These are phyloP conservation scores for Channa striata DNA, from an alignment of 2,797 vertebrate genomes.

Conservation along the genomic window DNA sequence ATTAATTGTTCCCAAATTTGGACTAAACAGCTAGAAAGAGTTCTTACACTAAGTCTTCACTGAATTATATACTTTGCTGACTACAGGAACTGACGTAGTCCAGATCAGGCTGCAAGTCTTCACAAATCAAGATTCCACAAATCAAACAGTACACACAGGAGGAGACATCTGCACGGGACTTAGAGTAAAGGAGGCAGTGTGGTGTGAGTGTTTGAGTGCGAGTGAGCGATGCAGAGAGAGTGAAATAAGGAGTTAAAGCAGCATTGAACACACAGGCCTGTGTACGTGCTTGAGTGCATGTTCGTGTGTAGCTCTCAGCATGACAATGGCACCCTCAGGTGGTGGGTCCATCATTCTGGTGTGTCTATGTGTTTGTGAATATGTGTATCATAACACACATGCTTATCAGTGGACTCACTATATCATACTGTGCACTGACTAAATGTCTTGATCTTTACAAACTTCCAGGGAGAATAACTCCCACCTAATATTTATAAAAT, in stretches of 20 bases:
- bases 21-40: slow-evolving; percentile 4
- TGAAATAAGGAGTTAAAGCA: slow-evolving; percentile 45
- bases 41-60: slow-evolving; percentile 9
- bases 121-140: slow-evolving; percentile 62
- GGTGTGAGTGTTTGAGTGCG: slow-evolving; percentile 12
- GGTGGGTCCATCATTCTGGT: slow-evolving; percentile 13
- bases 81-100: slow-evolving; percentile 52
- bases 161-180: slow-evolving; percentile 24
- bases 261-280: slow-evolving; percentile 33
- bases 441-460: too few relatives aligned
- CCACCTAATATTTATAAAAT: too few relatives aligned
- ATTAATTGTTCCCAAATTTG: slow-evolving; percentile 5
- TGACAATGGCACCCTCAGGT: slow-evolving; percentile 64
- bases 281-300: slow-evolving; percentile 49
- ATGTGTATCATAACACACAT: neutral
- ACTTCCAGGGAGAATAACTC: neutral
- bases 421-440: too few relatives aligned
- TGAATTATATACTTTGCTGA: slow-evolving; percentile 26
- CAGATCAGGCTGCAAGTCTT: slow-evolving; percentile 55
- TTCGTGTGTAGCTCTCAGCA: neutral
- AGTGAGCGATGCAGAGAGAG: slow-evolving; percentile 20
- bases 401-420: too few relatives aligned
- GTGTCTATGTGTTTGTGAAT: neutral
- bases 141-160: slow-evolving; percentile 47
- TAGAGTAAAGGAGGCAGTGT: slow-evolving; percentile 53